A percentile compares a stretch with the other conserved stretches of the same genome.
phyloP scores from a whole-genome alignment of 2,797 vertebrate species.

The Poliocrania exsul region DNA sequence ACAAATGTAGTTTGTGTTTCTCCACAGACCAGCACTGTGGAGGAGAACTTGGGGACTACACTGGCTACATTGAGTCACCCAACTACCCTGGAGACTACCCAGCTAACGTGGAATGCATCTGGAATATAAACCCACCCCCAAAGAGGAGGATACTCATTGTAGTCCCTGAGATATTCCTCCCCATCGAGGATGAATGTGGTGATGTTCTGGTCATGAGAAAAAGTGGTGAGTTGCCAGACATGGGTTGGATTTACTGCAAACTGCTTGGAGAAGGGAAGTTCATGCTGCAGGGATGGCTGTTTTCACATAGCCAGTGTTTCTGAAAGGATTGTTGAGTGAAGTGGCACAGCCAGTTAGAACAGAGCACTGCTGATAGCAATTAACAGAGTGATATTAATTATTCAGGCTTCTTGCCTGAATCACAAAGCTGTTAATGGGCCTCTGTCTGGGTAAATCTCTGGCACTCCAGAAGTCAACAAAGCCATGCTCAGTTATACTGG shows the following conservation, averaged over 20 bases:
- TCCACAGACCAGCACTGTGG: slow-evolving; percentile 92
- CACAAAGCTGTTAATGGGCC: background rate
- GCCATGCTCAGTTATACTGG: background rate
- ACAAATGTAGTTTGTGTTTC: background rate
- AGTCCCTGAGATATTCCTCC: slow-evolving; percentile 97
- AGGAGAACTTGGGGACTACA: slow-evolving; percentile 94
- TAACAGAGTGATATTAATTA: background rate
- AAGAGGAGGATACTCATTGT: slow-evolving; percentile 96
- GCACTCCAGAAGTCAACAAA: background rate
- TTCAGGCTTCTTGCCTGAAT: background rate
- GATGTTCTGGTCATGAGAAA: slow-evolving; percentile 98
- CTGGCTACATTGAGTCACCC: slow-evolving; percentile 95
- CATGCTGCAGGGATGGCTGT: background rate
- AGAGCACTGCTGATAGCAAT: background rate
- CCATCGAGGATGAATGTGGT: slow-evolving; percentile 95
- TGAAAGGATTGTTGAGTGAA: background rate
- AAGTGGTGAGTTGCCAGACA: slow-evolving; percentile 81
- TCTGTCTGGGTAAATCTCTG: background rate
- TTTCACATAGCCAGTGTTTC: background rate
- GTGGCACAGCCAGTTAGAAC: background rate
- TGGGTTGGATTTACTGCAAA: background rate
- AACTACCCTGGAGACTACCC: slow-evolving; percentile 98
- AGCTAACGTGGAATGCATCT: slow-evolving; percentile 93
- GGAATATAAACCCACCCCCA: slow-evolving; percentile 94
- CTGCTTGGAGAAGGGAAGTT: background rate